phyloP scores from a whole-genome alignment of 2,888 invertebrate species.

The Salticus scenicus region DNA sequence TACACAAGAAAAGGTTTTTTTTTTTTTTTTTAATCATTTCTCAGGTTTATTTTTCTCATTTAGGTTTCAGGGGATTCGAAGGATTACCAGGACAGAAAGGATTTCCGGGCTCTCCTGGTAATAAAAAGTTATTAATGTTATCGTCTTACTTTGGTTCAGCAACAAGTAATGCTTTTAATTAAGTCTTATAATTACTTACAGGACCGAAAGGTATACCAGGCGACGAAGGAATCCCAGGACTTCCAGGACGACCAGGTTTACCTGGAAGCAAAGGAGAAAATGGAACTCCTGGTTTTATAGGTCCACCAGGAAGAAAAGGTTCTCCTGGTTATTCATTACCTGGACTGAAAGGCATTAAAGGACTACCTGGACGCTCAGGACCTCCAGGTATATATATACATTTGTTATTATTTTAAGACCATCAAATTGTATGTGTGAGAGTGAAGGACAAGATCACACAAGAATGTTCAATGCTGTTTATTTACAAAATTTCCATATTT shows the following conservation, averaged over 20 bases:
- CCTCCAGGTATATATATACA: slow-evolving; percentile 56
- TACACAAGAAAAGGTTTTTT: background rate
- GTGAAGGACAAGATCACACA: too few species aligned
- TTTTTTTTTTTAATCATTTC: background rate
- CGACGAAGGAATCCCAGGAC: slow-evolving; percentile 73
- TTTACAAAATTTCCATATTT: too few species aligned
- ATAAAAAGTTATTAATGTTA: background rate
- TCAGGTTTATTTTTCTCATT: background rate
- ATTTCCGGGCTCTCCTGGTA: slow-evolving; percentile 75
- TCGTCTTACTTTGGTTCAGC: too few species aligned
- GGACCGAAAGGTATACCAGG: slow-evolving; percentile 75
- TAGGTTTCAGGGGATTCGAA: slow-evolving; percentile 34
- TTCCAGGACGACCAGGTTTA: slow-evolving; percentile 78
- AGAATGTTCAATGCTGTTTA: too few species aligned
- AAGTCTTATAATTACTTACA: too few species aligned
- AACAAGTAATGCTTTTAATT: too few species aligned
- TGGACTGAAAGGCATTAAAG: slow-evolving; percentile 70
- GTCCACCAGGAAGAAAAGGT: slow-evolving; percentile 67
- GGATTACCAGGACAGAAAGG: slow-evolving; percentile 78
- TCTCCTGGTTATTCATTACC: slow-evolving; percentile 42
- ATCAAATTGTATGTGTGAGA: too few species aligned
- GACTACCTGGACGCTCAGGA: slow-evolving; percentile 69
- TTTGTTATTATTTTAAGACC: too few species aligned
- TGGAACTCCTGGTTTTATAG: slow-evolving; percentile 74
- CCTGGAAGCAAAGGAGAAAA: slow-evolving; percentile 73